Evolutionary conservation across 2,888 invertebrate genomes (phyloP).

Genomic region (Lissonota sp.): DNA sequence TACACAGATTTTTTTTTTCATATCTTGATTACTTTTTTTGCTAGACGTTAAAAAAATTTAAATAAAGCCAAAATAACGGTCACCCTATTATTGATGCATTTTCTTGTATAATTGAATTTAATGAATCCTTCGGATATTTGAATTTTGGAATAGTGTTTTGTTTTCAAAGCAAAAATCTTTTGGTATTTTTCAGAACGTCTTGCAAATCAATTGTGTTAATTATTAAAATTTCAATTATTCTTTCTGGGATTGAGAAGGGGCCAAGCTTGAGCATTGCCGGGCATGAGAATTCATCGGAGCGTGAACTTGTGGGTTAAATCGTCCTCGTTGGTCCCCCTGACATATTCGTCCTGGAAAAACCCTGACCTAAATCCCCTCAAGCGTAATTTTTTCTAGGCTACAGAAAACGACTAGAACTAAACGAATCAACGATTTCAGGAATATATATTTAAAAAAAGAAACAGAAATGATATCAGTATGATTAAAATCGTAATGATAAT

Average conservation of each 20-base stretch:
- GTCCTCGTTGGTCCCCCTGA: constrained; percentile 38
- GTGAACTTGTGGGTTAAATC: constrained; percentile 58
- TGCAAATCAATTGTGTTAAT: too few relatives aligned
- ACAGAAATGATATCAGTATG: constrained; percentile 64
- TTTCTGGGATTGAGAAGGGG: constrained; percentile 11
- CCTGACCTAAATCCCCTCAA: constrained; percentile 70
- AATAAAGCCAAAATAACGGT: too few relatives aligned
- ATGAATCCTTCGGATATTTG: too few relatives aligned
- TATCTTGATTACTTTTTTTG: too few relatives aligned
- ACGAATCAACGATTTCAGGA: constrained; percentile 27
- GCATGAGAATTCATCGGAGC: constrained; percentile 49
- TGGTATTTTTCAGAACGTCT: constrained; percentile 21
- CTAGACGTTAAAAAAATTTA: too few relatives aligned
- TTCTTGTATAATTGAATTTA: too few relatives aligned
- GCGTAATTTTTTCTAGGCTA: constrained; percentile 55
- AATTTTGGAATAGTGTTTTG: too few relatives aligned
- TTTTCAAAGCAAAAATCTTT: too few relatives aligned
- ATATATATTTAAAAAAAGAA: constrained; percentile 71
- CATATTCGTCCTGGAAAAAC: constrained; percentile 52
- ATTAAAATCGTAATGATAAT: constrained; percentile 69
- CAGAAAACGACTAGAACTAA: constrained; percentile 15
- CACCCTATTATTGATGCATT: too few relatives aligned
- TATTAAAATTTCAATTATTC: constrained; percentile 17
- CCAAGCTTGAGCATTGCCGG: constrained; percentile 28
- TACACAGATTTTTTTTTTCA: too few relatives aligned